Percentiles rank a stretch among this genome's conserved stretches.
Evolutionary conservation across 2,888 invertebrate genomes (phyloP).

Genomic region (Drosophila suboccidentalis): DNA sequence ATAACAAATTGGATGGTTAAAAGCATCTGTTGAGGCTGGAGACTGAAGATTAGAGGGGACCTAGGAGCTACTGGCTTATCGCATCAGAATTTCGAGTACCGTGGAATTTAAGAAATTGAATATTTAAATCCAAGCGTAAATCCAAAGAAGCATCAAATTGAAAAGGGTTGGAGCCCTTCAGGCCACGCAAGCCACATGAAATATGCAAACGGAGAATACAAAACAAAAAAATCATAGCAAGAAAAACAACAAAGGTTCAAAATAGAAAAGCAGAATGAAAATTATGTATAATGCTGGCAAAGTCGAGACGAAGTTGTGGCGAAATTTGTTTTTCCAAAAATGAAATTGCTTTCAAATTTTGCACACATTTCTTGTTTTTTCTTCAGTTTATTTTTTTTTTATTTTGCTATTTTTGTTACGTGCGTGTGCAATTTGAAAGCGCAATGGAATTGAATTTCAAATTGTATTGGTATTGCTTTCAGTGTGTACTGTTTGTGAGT

Average conservation of each 20-base stretch:
- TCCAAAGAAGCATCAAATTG: constrained; percentile 59
- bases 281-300: constrained; percentile 50
- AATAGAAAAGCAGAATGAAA: constrained; percentile 38
- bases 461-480: constrained; percentile 32
- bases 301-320: constrained; percentile 13
- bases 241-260: constrained; percentile 1
- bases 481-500: constrained; percentile 8
- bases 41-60: not conserved
- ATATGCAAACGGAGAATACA: constrained; percentile 49
- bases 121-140: constrained; percentile 70
- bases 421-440: constrained; percentile 54
- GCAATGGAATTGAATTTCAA: constrained; percentile 62
- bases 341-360: constrained; percentile 59
- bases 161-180: constrained; percentile 60
- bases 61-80: constrained; percentile 36
- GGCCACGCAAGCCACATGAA: constrained; percentile 38
- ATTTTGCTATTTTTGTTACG: constrained; percentile 27
- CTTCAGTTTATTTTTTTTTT: constrained; percentile 4
- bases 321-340: constrained; percentile 30
- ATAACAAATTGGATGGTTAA: constrained; percentile 50
- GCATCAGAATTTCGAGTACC: constrained; percentile 46
- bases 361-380: constrained; percentile 25
- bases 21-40: constrained; percentile 43
- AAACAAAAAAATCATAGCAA: constrained; percentile 3
- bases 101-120: constrained; percentile 66